Evolutionary conservation across 2,113 vertebrate genomes (phyloP), one percentile per base, ranked within the genome.

Genomic region (human): DNA sequence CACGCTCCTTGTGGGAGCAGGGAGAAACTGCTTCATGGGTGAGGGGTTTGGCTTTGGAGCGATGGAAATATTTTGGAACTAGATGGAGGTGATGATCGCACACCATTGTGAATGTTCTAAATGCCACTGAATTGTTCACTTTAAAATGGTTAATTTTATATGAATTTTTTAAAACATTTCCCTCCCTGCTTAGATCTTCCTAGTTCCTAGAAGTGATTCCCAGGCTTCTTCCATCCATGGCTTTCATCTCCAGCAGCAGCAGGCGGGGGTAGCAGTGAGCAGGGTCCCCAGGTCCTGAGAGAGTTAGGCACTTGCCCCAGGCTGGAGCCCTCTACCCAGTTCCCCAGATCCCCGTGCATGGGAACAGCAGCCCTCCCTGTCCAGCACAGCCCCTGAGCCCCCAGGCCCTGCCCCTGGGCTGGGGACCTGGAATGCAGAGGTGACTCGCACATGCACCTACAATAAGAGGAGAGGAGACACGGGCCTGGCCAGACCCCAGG

Each of bases 391-490:
- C 61, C 2, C 11, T 3, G 17, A 48, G 32, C 14, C 16, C 81
- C 43, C 25, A 1, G 8, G 16, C 20, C 48, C 59, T 6, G 7
- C 6, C 13, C 43, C 38, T 52, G 61, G 38, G 75, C 82, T 38
- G 11, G 52, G 75, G 64, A 73, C 35, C 48, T 2, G 59, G 40
- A 30, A 45, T 0, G 1, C 35, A 59, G 40, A 40, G 18, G 38
- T 14, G 59, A 59, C 43, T 25, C 22, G 1, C 16, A 5, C 1
- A 0, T 16, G 64, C 32, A 30, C n/a, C 18, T 4, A 6, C 25
- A 2, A 0, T 59, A 22, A 27, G 12, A 14, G n/a, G 16, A 55
- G 14, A 22, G 20, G 35, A 61, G 35, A 59, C 1, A 0, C 6
- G 18, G 79, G 32, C n/a, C 23, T 64, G n/a, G 94, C 35, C 50